Conservation (phyloP, 1,140 invertebrate species). For the Sminthurides bifidus region DNA sequence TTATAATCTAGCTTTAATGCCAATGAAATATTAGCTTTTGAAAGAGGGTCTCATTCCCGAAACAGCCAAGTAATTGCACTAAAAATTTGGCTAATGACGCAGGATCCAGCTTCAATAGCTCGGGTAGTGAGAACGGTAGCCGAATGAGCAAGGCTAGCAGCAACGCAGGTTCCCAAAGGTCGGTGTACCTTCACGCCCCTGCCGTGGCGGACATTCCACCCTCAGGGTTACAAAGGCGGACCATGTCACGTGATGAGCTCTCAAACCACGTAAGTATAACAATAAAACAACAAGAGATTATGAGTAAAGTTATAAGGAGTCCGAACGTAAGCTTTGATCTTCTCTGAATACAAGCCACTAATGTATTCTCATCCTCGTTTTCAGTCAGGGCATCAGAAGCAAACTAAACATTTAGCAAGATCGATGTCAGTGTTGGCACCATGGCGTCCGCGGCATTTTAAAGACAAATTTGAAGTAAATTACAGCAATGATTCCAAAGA, state of each 20-base stretch:
- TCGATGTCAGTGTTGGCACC: slow-evolving; percentile 70
- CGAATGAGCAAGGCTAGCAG: slow-evolving; percentile 37
- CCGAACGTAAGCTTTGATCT: neutral
- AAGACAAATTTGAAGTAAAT: slow-evolving; percentile 62
- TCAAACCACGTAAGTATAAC: slow-evolving; percentile 34
- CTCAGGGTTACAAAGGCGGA: slow-evolving; percentile 32
- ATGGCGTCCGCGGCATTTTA: slow-evolving; percentile 61
- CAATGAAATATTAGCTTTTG: too few species aligned
- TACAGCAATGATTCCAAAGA: slow-evolving; percentile 38
- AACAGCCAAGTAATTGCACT: too few species aligned
- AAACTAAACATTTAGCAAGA: slow-evolving; percentile 61
- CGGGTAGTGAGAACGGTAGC: slow-evolving; percentile 29
- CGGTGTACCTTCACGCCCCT: slow-evolving; percentile 36
- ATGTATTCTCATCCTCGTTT: neutral
- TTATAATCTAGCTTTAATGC: too few species aligned
- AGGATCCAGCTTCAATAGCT: slow-evolving; percentile 20
- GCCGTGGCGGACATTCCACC: slow-evolving; percentile 28
- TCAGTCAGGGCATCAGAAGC: slow-evolving; percentile 45
- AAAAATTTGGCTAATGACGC: too few species aligned
- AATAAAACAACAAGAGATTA: too few species aligned
- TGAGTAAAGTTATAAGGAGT: too few species aligned
- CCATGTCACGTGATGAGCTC: slow-evolving; percentile 57
- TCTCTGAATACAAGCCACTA: neutral
- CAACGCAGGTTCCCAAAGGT: slow-evolving; percentile 39
- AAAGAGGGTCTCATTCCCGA: too few species aligned